These are phyloP conservation scores for Gastrophysa polygoni DNA, from an alignment of 2,888 invertebrate species.

Conservation along the genomic window DNA sequence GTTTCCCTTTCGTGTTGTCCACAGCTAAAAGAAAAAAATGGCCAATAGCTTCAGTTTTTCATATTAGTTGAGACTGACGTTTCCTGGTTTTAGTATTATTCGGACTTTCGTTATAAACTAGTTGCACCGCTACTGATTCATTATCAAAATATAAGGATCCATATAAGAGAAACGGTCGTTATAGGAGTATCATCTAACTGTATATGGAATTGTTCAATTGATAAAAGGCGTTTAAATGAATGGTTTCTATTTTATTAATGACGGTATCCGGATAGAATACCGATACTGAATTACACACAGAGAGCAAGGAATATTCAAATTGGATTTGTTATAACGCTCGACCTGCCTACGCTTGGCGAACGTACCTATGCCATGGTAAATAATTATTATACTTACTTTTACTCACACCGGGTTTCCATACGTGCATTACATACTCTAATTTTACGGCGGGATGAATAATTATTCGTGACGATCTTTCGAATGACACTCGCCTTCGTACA, in stretches of 20 bases:
- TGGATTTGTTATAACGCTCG: slow-evolving; percentile 24
- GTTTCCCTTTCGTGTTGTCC: too few relatives aligned
- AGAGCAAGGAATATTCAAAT: slow-evolving; percentile 31
- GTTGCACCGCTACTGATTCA: not conserved
- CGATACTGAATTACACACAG: slow-evolving; percentile 1
- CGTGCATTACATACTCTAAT: not conserved
- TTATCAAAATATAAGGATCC: slow-evolving; percentile 6
- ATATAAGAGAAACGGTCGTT: not conserved
- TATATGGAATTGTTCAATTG: slow-evolving; percentile 21
- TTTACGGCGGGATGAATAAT: not conserved
- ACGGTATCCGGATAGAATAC: slow-evolving; percentile 22
- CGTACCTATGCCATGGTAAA: too few relatives aligned
- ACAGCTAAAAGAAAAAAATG: too few relatives aligned
- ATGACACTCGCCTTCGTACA: not conserved
- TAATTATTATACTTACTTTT: not conserved
- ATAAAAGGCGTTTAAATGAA: slow-evolving; percentile 32
- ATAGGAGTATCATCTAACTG: slow-evolving; percentile 13
- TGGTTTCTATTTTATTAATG: slow-evolving; percentile 30
- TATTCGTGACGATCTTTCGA: not conserved
- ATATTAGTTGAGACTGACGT: too few relatives aligned
- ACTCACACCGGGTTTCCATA: not conserved
- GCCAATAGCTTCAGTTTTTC: too few relatives aligned
- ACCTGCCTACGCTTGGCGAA: slow-evolving; percentile 9
- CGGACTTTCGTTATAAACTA: not conserved
- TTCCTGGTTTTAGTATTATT: not conserved